phyloP scores from a whole-genome alignment of 2,113 vertebrate species.

The Pogonocichla stellata region DNA sequence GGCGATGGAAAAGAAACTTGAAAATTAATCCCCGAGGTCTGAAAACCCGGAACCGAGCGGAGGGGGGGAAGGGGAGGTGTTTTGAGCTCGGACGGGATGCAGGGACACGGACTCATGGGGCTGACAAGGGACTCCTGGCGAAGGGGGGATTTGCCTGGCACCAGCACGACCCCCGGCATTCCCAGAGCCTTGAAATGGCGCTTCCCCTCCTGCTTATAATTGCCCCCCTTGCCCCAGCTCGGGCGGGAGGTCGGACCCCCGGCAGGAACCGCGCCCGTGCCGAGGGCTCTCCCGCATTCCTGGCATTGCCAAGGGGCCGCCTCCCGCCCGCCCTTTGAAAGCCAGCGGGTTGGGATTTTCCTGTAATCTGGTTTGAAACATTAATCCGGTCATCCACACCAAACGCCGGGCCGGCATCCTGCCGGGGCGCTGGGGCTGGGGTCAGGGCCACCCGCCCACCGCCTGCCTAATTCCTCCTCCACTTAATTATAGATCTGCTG shows the following conservation, averaged over 20 bases:
- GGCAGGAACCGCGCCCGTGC: not conserved
- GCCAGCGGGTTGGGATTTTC: conserved; percentile 23
- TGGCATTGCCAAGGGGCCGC: conserved; percentile 53
- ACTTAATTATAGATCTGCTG: conserved; percentile 28
- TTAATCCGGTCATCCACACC: conserved; percentile 51
- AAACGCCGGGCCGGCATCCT: conserved; percentile 19
- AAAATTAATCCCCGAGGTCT: not conserved
- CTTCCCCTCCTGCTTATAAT: not conserved
- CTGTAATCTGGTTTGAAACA: conserved; percentile 38
- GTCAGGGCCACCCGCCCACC: not conserved
- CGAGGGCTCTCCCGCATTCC: conserved; percentile 35
- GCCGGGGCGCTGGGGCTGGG: not conserved
- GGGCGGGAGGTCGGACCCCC: not conserved
- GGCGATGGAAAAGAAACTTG: not conserved
- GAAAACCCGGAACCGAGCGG: not conserved
- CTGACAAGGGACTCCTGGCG: not conserved
- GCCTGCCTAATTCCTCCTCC: conserved; percentile 10
- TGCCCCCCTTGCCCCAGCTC: not conserved
- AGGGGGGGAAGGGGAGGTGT: not conserved
- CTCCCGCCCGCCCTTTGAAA: conserved; percentile 32
- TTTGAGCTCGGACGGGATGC: not conserved
- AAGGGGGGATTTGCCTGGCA: not conserved
- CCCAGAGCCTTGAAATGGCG: not conserved
- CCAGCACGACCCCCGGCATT: not conserved
- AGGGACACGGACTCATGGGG: not conserved